Conservation (phyloP, 2,888 invertebrate genomes). For the Chloromyia formosa region DNA sequence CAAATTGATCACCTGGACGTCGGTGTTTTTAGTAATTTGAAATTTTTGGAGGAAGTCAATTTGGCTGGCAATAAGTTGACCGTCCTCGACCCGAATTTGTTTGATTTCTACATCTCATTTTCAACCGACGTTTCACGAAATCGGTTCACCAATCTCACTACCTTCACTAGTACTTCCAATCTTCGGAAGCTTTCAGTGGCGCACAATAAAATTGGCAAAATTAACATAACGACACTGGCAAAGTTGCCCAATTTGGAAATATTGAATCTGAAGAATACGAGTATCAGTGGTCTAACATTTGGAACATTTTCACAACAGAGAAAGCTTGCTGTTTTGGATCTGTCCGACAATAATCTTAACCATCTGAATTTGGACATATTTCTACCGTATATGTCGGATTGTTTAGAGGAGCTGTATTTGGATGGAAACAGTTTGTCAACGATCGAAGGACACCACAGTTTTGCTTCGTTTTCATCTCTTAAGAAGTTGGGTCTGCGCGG, state of each 20-base stretch:
- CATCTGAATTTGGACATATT: conserved; percentile 62
- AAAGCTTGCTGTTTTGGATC: conserved; percentile 64
- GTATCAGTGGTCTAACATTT: conserved; percentile 57
- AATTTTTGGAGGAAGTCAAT: conserved; percentile 59
- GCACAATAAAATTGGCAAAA: conserved; percentile 58
- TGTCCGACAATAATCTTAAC: conserved; percentile 66
- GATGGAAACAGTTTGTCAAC: conserved; percentile 60
- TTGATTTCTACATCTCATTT: conserved; percentile 52
- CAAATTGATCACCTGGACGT: conserved; percentile 56
- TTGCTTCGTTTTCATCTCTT: conserved; percentile 58
- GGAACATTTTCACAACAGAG: conserved; percentile 63
- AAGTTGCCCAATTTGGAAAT: conserved; percentile 58
- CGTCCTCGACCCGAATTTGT: conserved; percentile 58
- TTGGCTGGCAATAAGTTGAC: conserved; percentile 57
- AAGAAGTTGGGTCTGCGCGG: conserved; percentile 58
- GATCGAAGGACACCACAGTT: conserved; percentile 57
- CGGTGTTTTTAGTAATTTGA: conserved; percentile 59
- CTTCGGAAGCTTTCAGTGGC: conserved; percentile 59
- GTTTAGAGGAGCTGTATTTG: conserved; percentile 58
- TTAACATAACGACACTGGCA: conserved; percentile 60
- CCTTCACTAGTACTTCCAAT: conserved; percentile 57
- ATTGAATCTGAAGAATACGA: conserved; percentile 57
- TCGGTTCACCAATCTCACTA: conserved; percentile 56
- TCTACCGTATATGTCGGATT: conserved; percentile 58
- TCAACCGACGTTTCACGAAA: conserved; percentile 57